Percentiles rank a stretch among this genome's conserved stretches.
Evolutionary conservation across 2,797 vertebrate species (phyloP).

Genomic region (Oreochromis grahami): DNA sequence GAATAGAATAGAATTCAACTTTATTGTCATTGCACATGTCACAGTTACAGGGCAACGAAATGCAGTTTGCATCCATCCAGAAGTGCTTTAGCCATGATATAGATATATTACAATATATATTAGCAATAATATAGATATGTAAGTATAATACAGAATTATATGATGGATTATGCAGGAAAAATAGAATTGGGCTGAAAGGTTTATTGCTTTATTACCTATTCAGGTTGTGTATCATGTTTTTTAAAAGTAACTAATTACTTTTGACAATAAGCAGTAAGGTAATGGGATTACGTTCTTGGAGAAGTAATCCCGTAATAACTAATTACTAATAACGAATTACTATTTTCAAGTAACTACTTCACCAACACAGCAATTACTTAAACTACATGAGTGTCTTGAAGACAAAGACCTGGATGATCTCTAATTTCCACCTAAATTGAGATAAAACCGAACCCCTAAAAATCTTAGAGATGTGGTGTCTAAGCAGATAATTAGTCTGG

Average conservation of each 20-base stretch:
- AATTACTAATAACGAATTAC: background rate
- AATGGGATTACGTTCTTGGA: background rate
- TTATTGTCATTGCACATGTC: too few species aligned
- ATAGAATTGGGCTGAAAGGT: background rate
- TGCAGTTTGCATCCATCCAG: too few species aligned
- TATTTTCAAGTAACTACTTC: background rate
- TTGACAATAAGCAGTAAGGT: background rate
- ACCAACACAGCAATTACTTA: background rate
- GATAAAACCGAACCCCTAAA: background rate
- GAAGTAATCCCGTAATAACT: background rate
- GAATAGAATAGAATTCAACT: too few species aligned
- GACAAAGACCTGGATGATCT: background rate
- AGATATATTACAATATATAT: too few species aligned
- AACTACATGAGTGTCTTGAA: background rate
- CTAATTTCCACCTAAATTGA: background rate
- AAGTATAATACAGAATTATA: too few species aligned
- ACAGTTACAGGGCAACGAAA: too few species aligned
- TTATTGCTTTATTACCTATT: background rate
- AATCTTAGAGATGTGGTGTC: background rate
- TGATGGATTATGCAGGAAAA: background rate
- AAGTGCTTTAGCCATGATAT: too few species aligned
- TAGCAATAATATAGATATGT: too few species aligned
- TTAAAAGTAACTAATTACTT: background rate
- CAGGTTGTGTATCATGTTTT: background rate
- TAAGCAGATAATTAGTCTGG: background rate